These are phyloP conservation scores for Acrobasis suavella DNA, from an alignment of 2,888 invertebrate genomes.

Conservation along the genomic window DNA sequence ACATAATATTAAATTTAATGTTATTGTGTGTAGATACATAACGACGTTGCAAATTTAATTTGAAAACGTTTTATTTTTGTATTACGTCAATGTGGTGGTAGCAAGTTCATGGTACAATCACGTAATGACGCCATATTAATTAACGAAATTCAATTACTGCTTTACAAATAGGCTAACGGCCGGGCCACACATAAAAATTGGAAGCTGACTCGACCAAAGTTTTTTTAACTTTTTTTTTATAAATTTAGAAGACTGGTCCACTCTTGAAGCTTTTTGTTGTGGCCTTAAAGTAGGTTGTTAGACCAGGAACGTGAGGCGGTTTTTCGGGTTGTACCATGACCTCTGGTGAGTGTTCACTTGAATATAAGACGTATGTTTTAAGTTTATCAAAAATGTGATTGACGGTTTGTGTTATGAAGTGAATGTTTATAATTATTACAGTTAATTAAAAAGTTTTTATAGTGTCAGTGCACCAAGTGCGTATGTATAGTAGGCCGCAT, in stretches of 20 bases:
- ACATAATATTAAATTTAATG: conserved; percentile 54
- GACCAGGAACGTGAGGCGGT: not conserved
- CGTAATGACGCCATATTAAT: not conserved
- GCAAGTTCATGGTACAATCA: conserved; percentile 34
- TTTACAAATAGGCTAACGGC: no score
- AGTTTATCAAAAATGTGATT: conserved; percentile 64
- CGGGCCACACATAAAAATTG: no score
- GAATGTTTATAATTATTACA: conserved; percentile 55
- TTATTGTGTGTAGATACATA: conserved; percentile 53
- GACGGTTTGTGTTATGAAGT: conserved; percentile 62
- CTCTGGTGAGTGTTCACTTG: conserved; percentile 30
- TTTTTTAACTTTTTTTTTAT: no score
- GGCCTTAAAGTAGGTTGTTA: not conserved
- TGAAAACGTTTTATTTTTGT: conserved; percentile 63
- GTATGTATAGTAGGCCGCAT: conserved; percentile 62
- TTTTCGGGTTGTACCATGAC: conserved; percentile 27
- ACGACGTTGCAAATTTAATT: conserved; percentile 69
- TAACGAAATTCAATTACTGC: not conserved
- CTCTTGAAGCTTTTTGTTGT: no score
- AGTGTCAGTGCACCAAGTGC: conserved; percentile 75
- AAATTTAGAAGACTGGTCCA: no score
- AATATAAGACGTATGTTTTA: conserved; percentile 37
- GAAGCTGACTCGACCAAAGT: no score
- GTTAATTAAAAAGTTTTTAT: conserved; percentile 50
- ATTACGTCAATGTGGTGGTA: conserved; percentile 40